These are phyloP conservation scores for Agapostemon virescens DNA, from an alignment of 2,888 invertebrate species.

Conservation along the genomic window DNA sequence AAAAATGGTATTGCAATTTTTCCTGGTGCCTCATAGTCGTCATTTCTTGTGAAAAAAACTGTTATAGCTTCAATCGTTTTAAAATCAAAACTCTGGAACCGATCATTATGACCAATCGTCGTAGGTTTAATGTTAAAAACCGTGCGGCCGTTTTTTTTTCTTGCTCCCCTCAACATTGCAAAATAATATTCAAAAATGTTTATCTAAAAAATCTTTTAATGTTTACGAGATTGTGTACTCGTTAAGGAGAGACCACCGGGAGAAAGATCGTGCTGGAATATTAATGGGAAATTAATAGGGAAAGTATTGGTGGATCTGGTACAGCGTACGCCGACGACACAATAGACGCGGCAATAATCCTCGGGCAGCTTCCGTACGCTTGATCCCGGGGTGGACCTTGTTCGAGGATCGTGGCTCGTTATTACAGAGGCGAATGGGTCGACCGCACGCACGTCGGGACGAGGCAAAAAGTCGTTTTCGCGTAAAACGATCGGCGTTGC, in stretches of 20 bases:
- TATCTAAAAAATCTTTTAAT: too few relatives aligned
- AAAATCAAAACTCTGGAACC: not conserved
- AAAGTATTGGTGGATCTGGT: not conserved
- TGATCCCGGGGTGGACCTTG: conserved; percentile 37
- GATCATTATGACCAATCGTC: not conserved
- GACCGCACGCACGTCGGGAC: conserved; percentile 65
- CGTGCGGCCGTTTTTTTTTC: not conserved
- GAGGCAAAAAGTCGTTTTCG: conserved; percentile 70
- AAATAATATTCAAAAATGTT: conserved; percentile 42
- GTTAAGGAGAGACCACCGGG: not conserved
- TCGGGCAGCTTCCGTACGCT: conserved; percentile 59
- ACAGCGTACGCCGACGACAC: conserved; percentile 44
- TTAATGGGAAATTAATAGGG: conserved; percentile 63
- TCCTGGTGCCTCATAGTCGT: too few relatives aligned
- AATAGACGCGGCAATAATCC: conserved; percentile 62
- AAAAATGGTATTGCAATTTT: too few relatives aligned
- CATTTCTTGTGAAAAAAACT: too few relatives aligned
- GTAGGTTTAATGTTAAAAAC: not conserved
- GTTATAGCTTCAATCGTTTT: not conserved
- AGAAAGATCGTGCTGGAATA: conserved; percentile 45
- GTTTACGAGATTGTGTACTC: conserved; percentile 28
- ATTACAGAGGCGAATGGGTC: conserved; percentile 65
- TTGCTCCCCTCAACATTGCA: not conserved
- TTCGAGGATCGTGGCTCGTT: conserved; percentile 57
- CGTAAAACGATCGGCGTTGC: conserved; percentile 70